Evolutionary conservation across 1,140 invertebrate species (phyloP), one percentile per base, ranked within the genome.

Genomic region (Pseudomyrmex gracilis): DNA sequence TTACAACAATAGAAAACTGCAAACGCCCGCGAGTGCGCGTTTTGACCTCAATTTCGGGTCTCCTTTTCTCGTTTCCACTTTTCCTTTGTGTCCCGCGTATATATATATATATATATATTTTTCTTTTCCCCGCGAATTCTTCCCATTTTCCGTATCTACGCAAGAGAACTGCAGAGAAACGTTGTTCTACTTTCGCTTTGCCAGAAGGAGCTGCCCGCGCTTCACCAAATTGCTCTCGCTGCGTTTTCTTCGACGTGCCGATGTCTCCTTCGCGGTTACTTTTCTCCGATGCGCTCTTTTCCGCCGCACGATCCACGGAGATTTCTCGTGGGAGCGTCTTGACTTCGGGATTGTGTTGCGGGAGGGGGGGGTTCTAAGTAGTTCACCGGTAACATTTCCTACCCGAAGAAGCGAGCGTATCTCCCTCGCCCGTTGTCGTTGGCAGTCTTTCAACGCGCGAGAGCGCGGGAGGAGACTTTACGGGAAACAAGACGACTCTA

Each of bases 291-390:
- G 34, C n/a, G 80, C 57, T 84, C 82, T 60, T 82, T 82, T 82
- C 82, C 82, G 74, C 45, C 80, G 86, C 73, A 83, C 80, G 86
- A 82, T 73, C 61, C 68, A 67, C 61, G 68, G 83, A 89, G 87
- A 89, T 89, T 89, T 89, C 88, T 89, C 84, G 78, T 84, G 88
- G 87, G 89, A 90, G 78, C 83, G 74, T 78, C 85, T 76, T 76
- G 82, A 90, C 87, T 85, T 84, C 73, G 87, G 85, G 87, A 91
- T 93, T 91, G 91, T 92, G 91, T 92, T 91, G 90, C 88, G 34
- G 34, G n/a, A n/a, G n/a, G n/a, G n/a, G n/a, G n/a, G n/a, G 85
- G 90, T 87, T 85, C 73, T 58, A 86, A 90, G 84, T 87, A 85
- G 84, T 90, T 88, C 82, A 73, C 68, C 55, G 85, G 85, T 34